Evolutionary conservation across 2,797 vertebrate genomes (phyloP).

Genomic region (Labeo calbasu): DNA sequence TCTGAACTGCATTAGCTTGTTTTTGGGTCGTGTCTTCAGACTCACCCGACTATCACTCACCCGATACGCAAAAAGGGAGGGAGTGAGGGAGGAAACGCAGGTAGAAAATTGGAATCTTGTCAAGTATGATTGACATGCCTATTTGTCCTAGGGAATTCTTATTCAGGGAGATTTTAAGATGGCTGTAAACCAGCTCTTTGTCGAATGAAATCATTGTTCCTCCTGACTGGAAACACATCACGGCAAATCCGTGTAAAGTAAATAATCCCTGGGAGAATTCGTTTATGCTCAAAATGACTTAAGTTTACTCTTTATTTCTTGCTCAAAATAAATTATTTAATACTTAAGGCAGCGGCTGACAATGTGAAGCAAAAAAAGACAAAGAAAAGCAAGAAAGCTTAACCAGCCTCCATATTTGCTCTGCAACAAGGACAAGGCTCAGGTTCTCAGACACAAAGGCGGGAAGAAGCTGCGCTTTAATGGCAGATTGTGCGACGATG

Average conservation of each 20-base stretch:
- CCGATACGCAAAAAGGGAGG: constrained; percentile 53
- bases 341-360: constrained; percentile 63
- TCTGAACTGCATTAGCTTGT: constrained; percentile 72
- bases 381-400: constrained; percentile 51
- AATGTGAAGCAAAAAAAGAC: constrained; percentile 53
- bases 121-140: constrained; percentile 77
- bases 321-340: constrained; percentile 75
- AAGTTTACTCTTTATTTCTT: constrained; percentile 70
- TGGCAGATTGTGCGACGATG: constrained; percentile 67
- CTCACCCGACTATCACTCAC: constrained; percentile 68
- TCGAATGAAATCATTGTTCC: constrained; percentile 73
- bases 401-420: constrained; percentile 43
- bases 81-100: constrained; percentile 68
- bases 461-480: constrained; percentile 66
- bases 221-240: constrained; percentile 67
- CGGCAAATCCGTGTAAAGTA: constrained; percentile 69
- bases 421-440: constrained; percentile 49
- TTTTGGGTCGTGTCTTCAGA: constrained; percentile 69
- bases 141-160: constrained; percentile 76
- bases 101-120: constrained; percentile 78
- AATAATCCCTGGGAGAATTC: constrained; percentile 73
- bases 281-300: constrained; percentile 70
- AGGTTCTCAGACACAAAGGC: constrained; percentile 60
- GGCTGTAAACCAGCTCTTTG: constrained; percentile 69
- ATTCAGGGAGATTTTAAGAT: constrained; percentile 75